Percentiles rank a stretch among this genome's conserved stretches.
Conservation (phyloP, 2,797 vertebrate species). For the Anguilla pacifica region DNA sequence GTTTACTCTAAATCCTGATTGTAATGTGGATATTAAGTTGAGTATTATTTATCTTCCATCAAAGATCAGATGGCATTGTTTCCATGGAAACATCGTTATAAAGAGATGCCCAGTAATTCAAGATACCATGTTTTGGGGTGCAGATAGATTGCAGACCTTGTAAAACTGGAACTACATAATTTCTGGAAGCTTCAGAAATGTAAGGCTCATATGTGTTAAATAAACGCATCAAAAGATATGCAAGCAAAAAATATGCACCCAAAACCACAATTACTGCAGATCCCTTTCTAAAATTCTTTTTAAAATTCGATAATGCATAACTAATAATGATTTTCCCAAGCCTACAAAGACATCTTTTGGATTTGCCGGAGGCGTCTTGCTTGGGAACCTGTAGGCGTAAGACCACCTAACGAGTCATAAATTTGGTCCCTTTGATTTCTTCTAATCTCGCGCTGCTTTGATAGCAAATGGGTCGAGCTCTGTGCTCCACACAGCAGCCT, state of each 20-base stretch:
- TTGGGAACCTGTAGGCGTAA: conserved; percentile 25
- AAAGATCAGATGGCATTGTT: too few relatives aligned
- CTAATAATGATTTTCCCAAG: not conserved
- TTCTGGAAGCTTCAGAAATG: not conserved
- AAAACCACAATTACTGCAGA: not conserved
- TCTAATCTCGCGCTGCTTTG: conserved; percentile 55
- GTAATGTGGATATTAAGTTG: too few relatives aligned
- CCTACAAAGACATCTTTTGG: not conserved
- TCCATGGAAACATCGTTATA: too few relatives aligned
- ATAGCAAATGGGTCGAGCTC: conserved; percentile 40
- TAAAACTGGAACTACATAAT: not conserved
- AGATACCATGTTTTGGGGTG: not conserved
- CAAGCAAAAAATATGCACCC: not conserved
- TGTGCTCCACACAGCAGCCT: conserved; percentile 37
- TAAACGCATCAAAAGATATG: not conserved
- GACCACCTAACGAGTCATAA: conserved; percentile 48
- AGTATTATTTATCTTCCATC: too few relatives aligned
- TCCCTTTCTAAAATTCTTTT: not conserved
- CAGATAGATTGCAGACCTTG: not conserved
- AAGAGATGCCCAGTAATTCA: too few relatives aligned
- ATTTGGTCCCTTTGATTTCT: conserved; percentile 55
- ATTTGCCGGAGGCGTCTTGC: not conserved
- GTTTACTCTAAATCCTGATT: too few relatives aligned
- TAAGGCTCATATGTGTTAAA: not conserved
- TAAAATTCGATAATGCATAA: not conserved